Percentiles rank a stretch among this genome's conserved stretches.
phyloP scores from a whole-genome alignment of 2,113 vertebrate genomes.

The Dryoscopus gambensis region DNA sequence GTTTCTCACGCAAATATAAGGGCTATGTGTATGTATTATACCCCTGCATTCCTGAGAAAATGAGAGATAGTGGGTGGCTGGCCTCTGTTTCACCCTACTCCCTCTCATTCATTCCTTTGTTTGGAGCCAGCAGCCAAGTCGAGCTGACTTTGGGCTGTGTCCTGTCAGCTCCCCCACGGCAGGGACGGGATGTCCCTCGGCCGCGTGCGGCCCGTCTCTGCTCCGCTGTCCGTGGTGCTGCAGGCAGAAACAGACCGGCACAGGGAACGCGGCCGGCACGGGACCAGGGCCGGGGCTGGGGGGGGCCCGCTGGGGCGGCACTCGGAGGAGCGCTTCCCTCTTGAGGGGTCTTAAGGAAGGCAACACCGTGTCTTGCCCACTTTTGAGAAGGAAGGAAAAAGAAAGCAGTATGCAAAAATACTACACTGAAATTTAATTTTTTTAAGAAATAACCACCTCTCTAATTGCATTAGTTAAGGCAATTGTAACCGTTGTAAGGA shows the following conservation, averaged over 20 bases:
- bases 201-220: accelerated
- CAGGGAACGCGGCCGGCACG: accelerated
- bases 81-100: neutral
- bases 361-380: neutral
- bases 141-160: neutral
- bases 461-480: slow-evolving; percentile 39
- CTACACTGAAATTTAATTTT: neutral
- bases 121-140: neutral
- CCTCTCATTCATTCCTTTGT: neutral
- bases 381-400: neutral
- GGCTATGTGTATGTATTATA: neutral
- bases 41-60: neutral
- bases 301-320: accelerated
- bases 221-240: slow-evolving; percentile 16
- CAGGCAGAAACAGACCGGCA: accelerated
- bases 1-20: neutral
- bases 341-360: neutral
- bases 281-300: accelerated
- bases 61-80: neutral
- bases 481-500: slow-evolving; percentile 1
- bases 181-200: accelerated
- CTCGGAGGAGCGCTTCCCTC: neutral
- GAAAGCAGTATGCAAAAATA: neutral
- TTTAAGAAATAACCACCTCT: neutral
- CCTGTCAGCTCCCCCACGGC: accelerated